Conservation (phyloP, 2,113 vertebrate genomes). For the Artemisiospiza belli region DNA sequence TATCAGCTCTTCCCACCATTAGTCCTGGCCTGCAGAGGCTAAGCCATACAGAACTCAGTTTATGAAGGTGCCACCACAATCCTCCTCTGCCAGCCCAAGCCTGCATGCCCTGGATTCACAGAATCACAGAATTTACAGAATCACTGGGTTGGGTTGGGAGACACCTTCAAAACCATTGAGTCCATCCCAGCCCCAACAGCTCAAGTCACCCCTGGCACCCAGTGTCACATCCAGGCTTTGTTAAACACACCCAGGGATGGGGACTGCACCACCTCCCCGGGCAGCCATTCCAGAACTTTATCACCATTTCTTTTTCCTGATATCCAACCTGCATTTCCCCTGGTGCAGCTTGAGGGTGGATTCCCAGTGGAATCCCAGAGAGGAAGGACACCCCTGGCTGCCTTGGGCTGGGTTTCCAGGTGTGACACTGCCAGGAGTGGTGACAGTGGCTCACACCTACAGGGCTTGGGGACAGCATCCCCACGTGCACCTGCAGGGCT, state of each 20-base stretch:
- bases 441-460: not conserved
- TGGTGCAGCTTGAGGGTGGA: not conserved
- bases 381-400: accelerated
- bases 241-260: not conserved
- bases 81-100: not conserved
- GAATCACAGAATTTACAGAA: not conserved
- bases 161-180: accelerated
- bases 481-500: not conserved
- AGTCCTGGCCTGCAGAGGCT: not conserved
- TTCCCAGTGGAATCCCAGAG: not conserved
- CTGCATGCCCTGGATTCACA: not conserved
- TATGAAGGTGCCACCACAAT: not conserved
- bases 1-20: not conserved
- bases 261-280: not conserved
- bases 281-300: not conserved
- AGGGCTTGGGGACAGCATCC: not conserved
- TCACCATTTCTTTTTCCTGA: not conserved
- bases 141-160: not conserved
- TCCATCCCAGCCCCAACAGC: not conserved
- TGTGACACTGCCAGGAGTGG: not conserved
- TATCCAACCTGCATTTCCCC: not conserved
- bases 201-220: not conserved
- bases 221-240: not conserved
- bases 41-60: not conserved
- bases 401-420: not conserved